Conservation (phyloP, 2,797 vertebrate species). For the Ctenopoma multispine region DNA sequence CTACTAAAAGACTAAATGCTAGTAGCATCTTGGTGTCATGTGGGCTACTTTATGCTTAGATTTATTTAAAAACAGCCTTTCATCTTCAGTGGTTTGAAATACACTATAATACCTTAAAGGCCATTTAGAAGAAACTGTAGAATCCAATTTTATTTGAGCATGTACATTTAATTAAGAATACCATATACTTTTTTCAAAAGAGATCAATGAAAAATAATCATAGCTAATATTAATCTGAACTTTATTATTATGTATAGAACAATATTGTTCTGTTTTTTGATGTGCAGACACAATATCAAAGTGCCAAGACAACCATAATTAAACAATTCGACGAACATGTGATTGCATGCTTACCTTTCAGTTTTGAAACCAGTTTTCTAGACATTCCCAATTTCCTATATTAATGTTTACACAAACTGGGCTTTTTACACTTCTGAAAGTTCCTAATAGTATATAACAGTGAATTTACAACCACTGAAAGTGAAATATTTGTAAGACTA, state of each 20-base stretch:
- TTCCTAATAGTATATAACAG: conserved; percentile 10
- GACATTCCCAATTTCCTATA: background rate
- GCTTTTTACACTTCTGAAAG: background rate
- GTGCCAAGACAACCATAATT: background rate
- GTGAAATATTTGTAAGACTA: conserved; percentile 44
- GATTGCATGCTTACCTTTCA: background rate
- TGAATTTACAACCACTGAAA: conserved; percentile 52
- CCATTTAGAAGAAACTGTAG: conserved; percentile 1
- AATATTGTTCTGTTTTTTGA: background rate
- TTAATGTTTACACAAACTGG: background rate
- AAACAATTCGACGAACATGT: background rate
- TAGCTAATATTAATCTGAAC: background rate
- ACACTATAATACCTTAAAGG: background rate
- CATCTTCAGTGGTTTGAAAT: conserved; percentile 58
- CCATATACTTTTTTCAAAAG: background rate
- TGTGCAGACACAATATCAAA: background rate
- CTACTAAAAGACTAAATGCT: background rate
- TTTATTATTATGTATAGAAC: background rate
- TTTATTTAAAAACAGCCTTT: conserved; percentile 14
- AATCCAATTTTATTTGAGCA: background rate
- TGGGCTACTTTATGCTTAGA: background rate
- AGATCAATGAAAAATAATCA: background rate
- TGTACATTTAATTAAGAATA: background rate
- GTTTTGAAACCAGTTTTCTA: background rate
- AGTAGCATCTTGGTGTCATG: conserved; percentile 48